Evolutionary conservation across 2,888 invertebrate genomes (phyloP), one percentile per base, ranked within the genome.

Genomic region (Plusia festucae): DNA sequence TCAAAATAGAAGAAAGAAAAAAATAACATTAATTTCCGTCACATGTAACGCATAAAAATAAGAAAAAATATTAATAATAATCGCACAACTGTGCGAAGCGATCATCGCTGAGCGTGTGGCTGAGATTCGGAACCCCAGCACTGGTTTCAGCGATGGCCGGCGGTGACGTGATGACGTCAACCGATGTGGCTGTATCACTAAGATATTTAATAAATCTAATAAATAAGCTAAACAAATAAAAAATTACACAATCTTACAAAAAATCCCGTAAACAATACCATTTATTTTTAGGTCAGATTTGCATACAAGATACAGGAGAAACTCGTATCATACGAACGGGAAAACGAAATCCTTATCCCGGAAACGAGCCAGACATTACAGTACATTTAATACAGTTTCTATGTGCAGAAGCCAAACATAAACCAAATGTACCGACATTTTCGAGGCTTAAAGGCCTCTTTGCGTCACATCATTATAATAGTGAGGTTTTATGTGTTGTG

Each of bases 401-500:
- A 56, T 49, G 61, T 67, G 59, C 71, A 66, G 64, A 67, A 61
- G 53, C 32, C 20, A 44, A 70, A 56, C 58, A 69, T 67, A 68
- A 80, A 76, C 68, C 58, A 70, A 79, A 73, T 75, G 63, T 64
- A 70, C 56, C 58, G 69, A 72, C 78, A 82, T 85, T 84, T 83
- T 59, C 65, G 60, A 68, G 73, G 72, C 79, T 74, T 83, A 74
- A 81, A 85, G 73, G 82, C 82, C 78, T 83, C 82, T 85, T 81
- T 79, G 82, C 85, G 77, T 82, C 82, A 81, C 84, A 77, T 84
- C 85, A 85, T 88, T 85, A 88, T 88, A 84, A 83, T 85, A 86
- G 85, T 85, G 76, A 75, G 75, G 83, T 82, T n/a, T n/a, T n/a
- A 7, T 5, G 3, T n/a, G 78, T 78, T 63, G 69, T 20, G 65